A percentile compares a stretch with the other conserved stretches of the same genome.
These are phyloP conservation scores for Ethmia dodecea DNA, from an alignment of 2,888 invertebrate species.

Conservation along the genomic window DNA sequence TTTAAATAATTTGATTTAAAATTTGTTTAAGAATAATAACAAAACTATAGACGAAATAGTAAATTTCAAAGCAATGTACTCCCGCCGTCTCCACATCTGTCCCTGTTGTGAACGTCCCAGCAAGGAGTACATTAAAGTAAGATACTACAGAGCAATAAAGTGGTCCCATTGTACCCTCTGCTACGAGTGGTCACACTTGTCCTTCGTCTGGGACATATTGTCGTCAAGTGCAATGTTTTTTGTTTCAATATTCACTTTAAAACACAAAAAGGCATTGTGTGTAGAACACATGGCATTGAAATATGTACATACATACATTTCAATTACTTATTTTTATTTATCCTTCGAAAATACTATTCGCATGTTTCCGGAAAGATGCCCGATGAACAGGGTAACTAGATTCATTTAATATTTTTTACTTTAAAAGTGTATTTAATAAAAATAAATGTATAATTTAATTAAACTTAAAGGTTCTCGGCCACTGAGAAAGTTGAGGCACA, in stretches of 20 bases:
- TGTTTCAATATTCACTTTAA: constrained; percentile 5
- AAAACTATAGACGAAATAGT: neutral
- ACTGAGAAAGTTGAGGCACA: too few species aligned
- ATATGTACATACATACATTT: too few species aligned
- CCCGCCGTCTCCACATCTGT: constrained; percentile 16
- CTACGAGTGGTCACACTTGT: constrained; percentile 12
- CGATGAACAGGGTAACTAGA: too few species aligned
- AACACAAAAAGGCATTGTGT: constrained; percentile 2
- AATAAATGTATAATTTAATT: too few species aligned
- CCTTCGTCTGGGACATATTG: constrained; percentile 12
- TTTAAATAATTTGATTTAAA: neutral
- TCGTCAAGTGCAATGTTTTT: constrained; percentile 10
- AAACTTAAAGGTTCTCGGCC: too few species aligned
- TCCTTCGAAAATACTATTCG: too few species aligned
- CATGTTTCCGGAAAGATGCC: too few species aligned
- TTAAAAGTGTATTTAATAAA: too few species aligned
- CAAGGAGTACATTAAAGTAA: constrained; percentile 30
- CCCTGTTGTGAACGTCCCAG: constrained; percentile 19
- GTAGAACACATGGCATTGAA: neutral
- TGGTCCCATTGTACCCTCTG: constrained; percentile 30
- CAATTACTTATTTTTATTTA: too few species aligned
- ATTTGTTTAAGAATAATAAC: neutral
- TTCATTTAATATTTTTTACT: too few species aligned
- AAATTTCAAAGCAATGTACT: neutral
- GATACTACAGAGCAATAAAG: constrained; percentile 32